Evolutionary conservation across 2,113 vertebrate genomes (phyloP), one percentile per base, ranked within the genome.

Genomic region (Phodopus roborovskii): DNA sequence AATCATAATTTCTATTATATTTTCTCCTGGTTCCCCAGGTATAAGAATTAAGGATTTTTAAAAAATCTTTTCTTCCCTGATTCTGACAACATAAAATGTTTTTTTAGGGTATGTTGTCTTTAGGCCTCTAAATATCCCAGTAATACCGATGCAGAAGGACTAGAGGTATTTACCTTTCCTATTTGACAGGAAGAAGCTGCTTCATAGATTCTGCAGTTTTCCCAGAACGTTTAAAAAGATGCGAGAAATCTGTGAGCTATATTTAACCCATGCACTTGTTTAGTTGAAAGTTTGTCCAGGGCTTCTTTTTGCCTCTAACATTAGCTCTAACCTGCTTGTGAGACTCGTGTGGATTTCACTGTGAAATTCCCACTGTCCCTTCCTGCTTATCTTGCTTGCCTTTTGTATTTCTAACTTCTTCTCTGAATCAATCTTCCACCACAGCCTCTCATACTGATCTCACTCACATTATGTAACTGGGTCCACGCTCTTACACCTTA

Each of bases 101-200:
- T 42, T 70, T 90, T 77, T 90, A 90, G n/a, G 6, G 87, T 93
- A 68, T 74, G 42, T 58, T 92, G 53, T 81, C 39, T 78, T 70
- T 53, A n/a, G 91, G 60, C 0, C 26, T 26, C 90, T 82, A 93
- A 45, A 62, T 39, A 39, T 5, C 36, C 4, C 12, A 66, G 19
- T 1, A 88, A 42, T 73, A 62, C 92, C 68, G 78, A 75, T 33
- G 16, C 36, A 68, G 77, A 86, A 84, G 30, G 4, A 53, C 81
- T 83, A 33, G 56, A 68, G 62, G 45, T 30, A 82, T 56, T 84
- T 15, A 13, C 12, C 8, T 60, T 56, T 85, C 87, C 62, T 30
- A 68, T 39, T 66, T 64, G 26, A 20, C 4, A 62, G 48, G 90
- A 94, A 90, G 58, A 92, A 91, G 74, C 36, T 94, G 77, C 9